Evolutionary conservation across 2,888 invertebrate species (phyloP), one percentile per base, ranked within the genome.

Genomic region (Pasiphila rectangulata): DNA sequence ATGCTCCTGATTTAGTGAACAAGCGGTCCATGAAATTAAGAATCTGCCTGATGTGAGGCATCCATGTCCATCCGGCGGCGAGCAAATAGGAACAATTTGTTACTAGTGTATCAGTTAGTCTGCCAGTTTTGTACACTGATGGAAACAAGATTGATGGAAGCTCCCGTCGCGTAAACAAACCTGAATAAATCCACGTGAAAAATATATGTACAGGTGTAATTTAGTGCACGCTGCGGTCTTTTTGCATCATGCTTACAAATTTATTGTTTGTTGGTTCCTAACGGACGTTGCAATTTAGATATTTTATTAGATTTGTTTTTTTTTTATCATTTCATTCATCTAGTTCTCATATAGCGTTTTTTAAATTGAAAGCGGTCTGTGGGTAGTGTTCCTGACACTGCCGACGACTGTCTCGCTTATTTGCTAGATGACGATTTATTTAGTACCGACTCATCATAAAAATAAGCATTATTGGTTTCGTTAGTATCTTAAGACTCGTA

Each of bases 11-110:
- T 62, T 57, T 59, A 65, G 54, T 52, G 63, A 75, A 64, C 72
- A 73, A 80, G 71, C 79, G 74, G 65, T 63, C 72, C 82, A 75
- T 83, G 82, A 84, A 82, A 83, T 83, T 83, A 83, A 82, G 78
- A 79, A 80, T 75, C 67, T 69, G 73, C 71, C 74, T 69, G 67
- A 72, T 64, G 56, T 57, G 63, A 61, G 66, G 57, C 61, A 64
- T 63, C 66, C 50, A 57, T 61, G 63, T 54, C 67, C 66, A 72
- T 67, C 61, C 68, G 78, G 75, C 78, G 72, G 74, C 67, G 64
- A 65, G 74, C 76, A 82, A 82, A 82, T 80, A 75, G 75, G 70
- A 63, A 69, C 76, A 72, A 76, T 80, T 79, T 75, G 76, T 75
- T 72, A 64, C 63, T 61, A 62, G 57, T 65, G 68, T 67, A 73